Percentiles rank a stretch among this genome's conserved stretches.
Conservation (phyloP, 2,888 invertebrate genomes). For the Blomia tropicalis region DNA sequence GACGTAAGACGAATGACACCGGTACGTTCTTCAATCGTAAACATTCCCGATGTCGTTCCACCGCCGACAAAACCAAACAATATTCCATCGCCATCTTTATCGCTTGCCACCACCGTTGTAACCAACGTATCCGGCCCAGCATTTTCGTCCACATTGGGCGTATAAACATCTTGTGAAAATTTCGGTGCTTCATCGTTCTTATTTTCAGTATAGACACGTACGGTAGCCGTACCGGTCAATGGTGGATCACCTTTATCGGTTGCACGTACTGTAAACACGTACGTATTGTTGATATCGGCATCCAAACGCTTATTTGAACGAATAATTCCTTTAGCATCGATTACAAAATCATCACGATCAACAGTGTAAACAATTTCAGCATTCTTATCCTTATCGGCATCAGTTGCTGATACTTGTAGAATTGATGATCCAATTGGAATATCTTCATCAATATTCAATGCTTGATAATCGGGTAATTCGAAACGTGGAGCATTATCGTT, state of each 20-base stretch:
- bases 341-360: conserved; percentile 81
- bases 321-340: conserved; percentile 79
- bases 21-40: conserved; percentile 85
- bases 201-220: conserved; percentile 88
- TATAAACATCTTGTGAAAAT: conserved; percentile 88
- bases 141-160: conserved; percentile 87
- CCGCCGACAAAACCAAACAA: conserved; percentile 72
- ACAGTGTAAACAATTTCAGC: conserved; percentile 85
- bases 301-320: conserved; percentile 81
- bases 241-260: conserved; percentile 86
- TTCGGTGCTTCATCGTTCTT: conserved; percentile 95
- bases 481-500: conserved; percentile 96
- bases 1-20: conserved; percentile 73
- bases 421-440: conserved; percentile 79
- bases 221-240: conserved; percentile 79
- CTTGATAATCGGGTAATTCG: conserved; percentile 88
- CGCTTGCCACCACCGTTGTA: conserved; percentile 88
- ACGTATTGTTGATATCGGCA: conserved; percentile 89
- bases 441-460: conserved; percentile 88
- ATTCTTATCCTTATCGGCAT: conserved; percentile 82
- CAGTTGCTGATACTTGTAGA: conserved; percentile 69
- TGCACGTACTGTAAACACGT: conserved; percentile 82
- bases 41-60: conserved; percentile 67
- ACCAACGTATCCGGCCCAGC: conserved; percentile 86
- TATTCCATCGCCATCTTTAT: conserved; percentile 92